A percentile compares a stretch with the other conserved stretches of the same genome.
Evolutionary conservation across 1,140 invertebrate genomes (phyloP).

Genomic region (Drosophila dunni): DNA sequence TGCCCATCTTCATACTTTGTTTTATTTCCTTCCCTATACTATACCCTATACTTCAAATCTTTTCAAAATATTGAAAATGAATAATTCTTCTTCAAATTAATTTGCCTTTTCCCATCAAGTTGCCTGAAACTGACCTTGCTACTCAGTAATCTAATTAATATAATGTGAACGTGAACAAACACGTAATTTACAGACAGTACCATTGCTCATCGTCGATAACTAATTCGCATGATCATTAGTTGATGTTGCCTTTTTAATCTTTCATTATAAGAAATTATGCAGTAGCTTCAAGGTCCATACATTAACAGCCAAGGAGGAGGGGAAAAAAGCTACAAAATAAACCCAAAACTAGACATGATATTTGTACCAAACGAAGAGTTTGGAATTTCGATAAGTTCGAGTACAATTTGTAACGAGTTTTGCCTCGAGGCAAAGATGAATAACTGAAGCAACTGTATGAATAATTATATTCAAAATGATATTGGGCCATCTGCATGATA

Average conservation of each 20-base stretch:
- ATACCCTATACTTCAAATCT: no score
- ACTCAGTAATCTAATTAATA: conserved; percentile 20
- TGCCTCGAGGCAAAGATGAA: conserved; percentile 25
- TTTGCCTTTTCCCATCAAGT: no score
- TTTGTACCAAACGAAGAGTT: conserved; percentile 19
- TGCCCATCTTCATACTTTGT: not conserved
- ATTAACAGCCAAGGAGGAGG: conserved; percentile 7
- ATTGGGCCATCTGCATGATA: conserved; percentile 43
- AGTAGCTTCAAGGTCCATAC: conserved; percentile 56
- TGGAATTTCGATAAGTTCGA: conserved; percentile 46
- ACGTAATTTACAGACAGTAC: conserved; percentile 26
- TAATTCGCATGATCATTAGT: conserved; percentile 71
- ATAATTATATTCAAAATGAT: conserved; percentile 38
- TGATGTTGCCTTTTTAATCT: conserved; percentile 45
- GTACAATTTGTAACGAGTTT: conserved; percentile 32
- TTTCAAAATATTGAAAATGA: not conserved
- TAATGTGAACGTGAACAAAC: conserved; percentile 34
- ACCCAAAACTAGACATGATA: conserved; percentile 22
- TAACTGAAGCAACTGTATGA: not conserved
- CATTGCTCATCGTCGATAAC: conserved; percentile 40
- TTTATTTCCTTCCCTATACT: not conserved
- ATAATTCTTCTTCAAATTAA: not conserved
- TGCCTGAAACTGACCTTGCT: conserved; percentile 28
- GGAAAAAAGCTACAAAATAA: no score
- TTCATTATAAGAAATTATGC: conserved; percentile 54